A percentile compares a stretch with the other conserved stretches of the same genome.
Conservation (phyloP, 92 coral and sea anemone species). For the Phenganax marumi region DNA sequence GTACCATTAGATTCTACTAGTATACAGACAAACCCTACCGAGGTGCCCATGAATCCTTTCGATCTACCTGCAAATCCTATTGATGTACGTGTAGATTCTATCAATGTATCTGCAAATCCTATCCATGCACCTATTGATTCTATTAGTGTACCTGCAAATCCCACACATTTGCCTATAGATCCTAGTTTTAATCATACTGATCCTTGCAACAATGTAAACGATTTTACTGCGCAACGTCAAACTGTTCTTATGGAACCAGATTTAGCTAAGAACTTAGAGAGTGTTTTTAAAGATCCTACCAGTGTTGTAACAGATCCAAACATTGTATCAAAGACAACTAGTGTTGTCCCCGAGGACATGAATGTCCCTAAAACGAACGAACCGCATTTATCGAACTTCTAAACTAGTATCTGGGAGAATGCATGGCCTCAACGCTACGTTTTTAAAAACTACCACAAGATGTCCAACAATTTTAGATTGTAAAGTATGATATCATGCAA, state of each 20-base stretch:
- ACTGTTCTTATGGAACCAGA: background rate
- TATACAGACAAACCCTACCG: background rate
- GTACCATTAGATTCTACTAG: background rate
- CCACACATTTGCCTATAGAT: background rate
- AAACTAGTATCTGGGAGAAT: no score
- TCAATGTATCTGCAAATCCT: background rate
- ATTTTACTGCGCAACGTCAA: no score
- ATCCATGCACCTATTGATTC: background rate
- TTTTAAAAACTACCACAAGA: background rate
- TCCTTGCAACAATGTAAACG: no score
- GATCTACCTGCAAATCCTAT: background rate
- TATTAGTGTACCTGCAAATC: background rate
- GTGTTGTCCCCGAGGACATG: background rate
- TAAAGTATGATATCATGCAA: background rate
- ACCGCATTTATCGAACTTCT: background rate
- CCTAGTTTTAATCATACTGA: background rate
- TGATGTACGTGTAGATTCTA: background rate
- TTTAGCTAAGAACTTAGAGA: background rate
- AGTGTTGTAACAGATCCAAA: background rate
- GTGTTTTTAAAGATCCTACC: conserved; percentile 1
- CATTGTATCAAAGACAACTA: background rate
- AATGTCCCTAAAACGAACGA: background rate
- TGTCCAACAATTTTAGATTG: conserved; percentile 10
- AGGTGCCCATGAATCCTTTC: background rate
- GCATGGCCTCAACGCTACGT: background rate